Conservation (phyloP, 1,140 invertebrate genomes). For the Bombyx mandarina region DNA sequence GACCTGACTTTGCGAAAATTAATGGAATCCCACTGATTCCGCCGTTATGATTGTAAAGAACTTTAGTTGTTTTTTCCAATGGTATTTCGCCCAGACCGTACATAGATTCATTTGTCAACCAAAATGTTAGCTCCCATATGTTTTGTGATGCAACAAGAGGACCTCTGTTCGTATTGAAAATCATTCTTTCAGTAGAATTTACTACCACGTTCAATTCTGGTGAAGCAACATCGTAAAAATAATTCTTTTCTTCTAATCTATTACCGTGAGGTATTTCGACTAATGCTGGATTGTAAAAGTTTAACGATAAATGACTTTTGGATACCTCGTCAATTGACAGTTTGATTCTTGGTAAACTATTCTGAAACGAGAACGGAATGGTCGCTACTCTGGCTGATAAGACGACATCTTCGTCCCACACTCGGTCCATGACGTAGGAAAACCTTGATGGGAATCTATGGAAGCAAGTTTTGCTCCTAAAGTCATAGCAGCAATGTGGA, state of each 20-base stretch:
- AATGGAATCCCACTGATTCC: conserved; percentile 39
- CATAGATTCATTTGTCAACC: conserved; percentile 46
- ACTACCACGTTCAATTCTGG: conserved; percentile 46
- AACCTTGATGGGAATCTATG: conserved; percentile 53
- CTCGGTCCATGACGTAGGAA: conserved; percentile 34
- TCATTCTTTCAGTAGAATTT: conserved; percentile 26
- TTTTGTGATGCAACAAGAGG: conserved; percentile 53
- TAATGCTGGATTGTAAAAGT: conserved; percentile 33
- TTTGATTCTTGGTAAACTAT: conserved; percentile 22
- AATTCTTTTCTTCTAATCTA: conserved; percentile 36
- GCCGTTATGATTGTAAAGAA: conserved; percentile 40
- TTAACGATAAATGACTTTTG: conserved; percentile 35
- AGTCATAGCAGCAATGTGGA: conserved; percentile 50
- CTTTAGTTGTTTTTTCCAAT: conserved; percentile 31
- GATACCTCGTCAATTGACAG: conserved; percentile 48
- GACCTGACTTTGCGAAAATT: conserved; percentile 44
- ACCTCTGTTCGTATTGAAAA: conserved; percentile 48
- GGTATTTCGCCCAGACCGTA: conserved; percentile 56
- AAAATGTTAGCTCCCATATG: conserved; percentile 58
- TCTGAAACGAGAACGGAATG: conserved; percentile 34
- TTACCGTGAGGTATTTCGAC: conserved; percentile 16
- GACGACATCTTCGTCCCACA: conserved; percentile 34
- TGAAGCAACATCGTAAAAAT: conserved; percentile 33
- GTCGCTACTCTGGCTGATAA: conserved; percentile 38
- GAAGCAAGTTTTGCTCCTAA: conserved; percentile 35